phyloP scores from a whole-genome alignment of 2,888 invertebrate species.

The Eupithecia vulgata region DNA sequence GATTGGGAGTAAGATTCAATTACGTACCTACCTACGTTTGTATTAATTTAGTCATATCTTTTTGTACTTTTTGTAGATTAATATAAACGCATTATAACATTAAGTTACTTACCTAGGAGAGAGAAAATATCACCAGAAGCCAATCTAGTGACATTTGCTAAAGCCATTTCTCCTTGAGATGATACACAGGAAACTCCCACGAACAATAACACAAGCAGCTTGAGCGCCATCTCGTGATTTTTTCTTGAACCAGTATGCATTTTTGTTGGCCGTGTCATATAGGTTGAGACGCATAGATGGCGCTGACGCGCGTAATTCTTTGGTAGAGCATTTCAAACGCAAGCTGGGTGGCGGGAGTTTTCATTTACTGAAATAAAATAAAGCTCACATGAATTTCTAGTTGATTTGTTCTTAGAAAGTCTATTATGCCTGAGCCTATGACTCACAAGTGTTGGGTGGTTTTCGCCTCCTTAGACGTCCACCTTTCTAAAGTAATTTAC shows the following conservation, averaged over 20 bases:
- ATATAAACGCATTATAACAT: too few species aligned
- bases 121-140: conserved; percentile 85
- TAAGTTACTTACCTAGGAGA: conserved; percentile 73
- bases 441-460: neutral
- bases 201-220: conserved; percentile 54
- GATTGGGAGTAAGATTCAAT: neutral
- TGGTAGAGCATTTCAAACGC: conserved; percentile 43
- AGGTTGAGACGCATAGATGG: conserved; percentile 50
- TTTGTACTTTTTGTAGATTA: conserved; percentile 1
- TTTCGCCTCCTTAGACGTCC: neutral
- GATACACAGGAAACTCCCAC: conserved; percentile 50
- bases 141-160: conserved; percentile 83
- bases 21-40: neutral
- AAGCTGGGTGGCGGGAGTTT: conserved; percentile 35
- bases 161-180: conserved; percentile 67
- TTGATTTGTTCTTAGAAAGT: conserved; percentile 7
- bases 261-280: conserved; percentile 52
- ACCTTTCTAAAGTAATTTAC: conserved; percentile 27
- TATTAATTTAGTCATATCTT: neutral
- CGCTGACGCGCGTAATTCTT: conserved; percentile 40
- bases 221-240: conserved; percentile 64
- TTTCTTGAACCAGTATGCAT: conserved; percentile 42
- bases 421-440: neutral
- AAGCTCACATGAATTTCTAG: neutral
- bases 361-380: conserved; percentile 53